These are phyloP conservation scores for Apoda limacodes DNA, from an alignment of 2,888 invertebrate species.

Conservation along the genomic window DNA sequence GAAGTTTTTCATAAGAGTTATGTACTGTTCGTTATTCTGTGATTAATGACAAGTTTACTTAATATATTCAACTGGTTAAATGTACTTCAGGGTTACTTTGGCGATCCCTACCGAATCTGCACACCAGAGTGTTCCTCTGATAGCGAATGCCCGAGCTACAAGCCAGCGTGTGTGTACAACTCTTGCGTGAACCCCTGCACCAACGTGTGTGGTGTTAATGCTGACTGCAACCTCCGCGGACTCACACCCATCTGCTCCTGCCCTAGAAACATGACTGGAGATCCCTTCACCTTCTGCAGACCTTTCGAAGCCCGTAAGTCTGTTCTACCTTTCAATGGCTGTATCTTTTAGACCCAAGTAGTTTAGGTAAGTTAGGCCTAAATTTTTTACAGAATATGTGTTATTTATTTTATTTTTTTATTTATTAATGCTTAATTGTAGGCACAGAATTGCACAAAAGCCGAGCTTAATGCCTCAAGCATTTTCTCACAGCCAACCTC, in stretches of 20 bases:
- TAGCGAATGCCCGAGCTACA: slow-evolving; percentile 80
- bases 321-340: too few species aligned
- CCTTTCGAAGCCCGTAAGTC: slow-evolving; percentile 83
- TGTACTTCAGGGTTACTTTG: slow-evolving; percentile 79
- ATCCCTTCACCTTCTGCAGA: slow-evolving; percentile 85
- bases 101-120: slow-evolving; percentile 81
- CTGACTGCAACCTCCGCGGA: slow-evolving; percentile 83
- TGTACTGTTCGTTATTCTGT: too few species aligned
- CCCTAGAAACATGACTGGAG: slow-evolving; percentile 87
- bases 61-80: too few species aligned
- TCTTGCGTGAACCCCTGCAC: slow-evolving; percentile 87
- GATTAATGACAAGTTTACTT: too few species aligned
- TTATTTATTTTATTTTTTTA: not conserved
- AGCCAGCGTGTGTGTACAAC: slow-evolving; percentile 84
- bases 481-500: not conserved
- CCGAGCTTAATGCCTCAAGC: not conserved
- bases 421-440: not conserved
- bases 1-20: too few species aligned
- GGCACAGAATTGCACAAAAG: not conserved
- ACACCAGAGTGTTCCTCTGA: slow-evolving; percentile 84
- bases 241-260: slow-evolving; percentile 88
- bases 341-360: too few species aligned
- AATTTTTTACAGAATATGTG: too few species aligned
- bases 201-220: slow-evolving; percentile 82
- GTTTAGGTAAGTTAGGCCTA: not conserved